Evolutionary conservation across 2,888 invertebrate genomes (phyloP), one percentile per base, ranked within the genome.

Genomic region (Chymomyza procnemis): DNA sequence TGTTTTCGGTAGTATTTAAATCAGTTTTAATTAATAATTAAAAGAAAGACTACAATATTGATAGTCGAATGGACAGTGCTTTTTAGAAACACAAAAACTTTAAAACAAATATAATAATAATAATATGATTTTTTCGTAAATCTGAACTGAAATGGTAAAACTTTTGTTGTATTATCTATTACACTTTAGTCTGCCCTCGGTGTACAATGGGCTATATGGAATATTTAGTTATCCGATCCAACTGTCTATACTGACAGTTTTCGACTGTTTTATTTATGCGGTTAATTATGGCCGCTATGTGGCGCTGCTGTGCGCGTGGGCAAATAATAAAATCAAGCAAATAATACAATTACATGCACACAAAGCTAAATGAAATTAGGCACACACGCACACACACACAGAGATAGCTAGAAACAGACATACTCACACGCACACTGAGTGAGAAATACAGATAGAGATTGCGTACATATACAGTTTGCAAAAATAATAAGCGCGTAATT

Each of bases 401-500:
- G 26, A 56, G 48, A 61, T 6, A 62, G 30, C 57, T 19, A 58
- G 30, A 46, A 14, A 55, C 72, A 62, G 34, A 66, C 56, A 62
- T 46, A 60, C 62, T 47, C 22, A 59, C 5, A 18, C 18, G 52
- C 22, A 57, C 9, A 52, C 16, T 19, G 18, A 8, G 19, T 18
- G 21, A 46, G 65, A 54, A 26, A 46, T 12, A n/a, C 34, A 26
- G 22, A 50, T 60, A 64, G 55, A 64, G 63, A 58, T 55, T 59
- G 64, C 61, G 19, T 56, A 61, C 60, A 14, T 55, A 67, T 8
- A 78, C 78, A 75, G 70, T 80, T 80, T 75, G 81, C 79, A 72
- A 85, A 84, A 81, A 81, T 86, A 81, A 86, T 86, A 81, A 79
- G 87, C 81, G 81, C 81, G 87, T 86, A 86, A 81, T 86, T 86